Base-by-base conservation (phyloP, 2,888 invertebrate genomes). In the Abrostola tripartita region DNA sequence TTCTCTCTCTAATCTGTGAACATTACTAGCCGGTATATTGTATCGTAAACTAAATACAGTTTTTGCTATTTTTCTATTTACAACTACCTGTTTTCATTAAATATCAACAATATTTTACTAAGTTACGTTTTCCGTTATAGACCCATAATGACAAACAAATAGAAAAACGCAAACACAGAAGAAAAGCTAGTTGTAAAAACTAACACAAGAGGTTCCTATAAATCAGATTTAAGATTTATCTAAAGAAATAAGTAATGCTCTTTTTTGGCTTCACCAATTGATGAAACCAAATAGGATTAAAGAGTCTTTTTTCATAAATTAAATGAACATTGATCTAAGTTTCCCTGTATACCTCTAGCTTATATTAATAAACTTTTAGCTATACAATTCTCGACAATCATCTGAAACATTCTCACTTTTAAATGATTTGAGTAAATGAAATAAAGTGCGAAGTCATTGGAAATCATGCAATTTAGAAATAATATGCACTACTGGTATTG, bases 301-400 rank as follows among this genome's bases (percentile, higher is more conserved):
- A 9, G 9, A 14, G 44, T 12, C 5, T 12, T 14, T 24, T 2
- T 47, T 7, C 12, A 24, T 47, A 47, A 47, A 5, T 41, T 47
- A 47, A 47, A 47, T 47, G 4, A 24, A 47, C 14, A 47, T 47
- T 8, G 44, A 52, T 52, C 41, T 42, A 57, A 51, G 44, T 50
- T 49, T 61, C 65, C 65, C 74, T 74, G 61, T 74, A 59, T 37
- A 61, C 52, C 65, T 54, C 58, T 47, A 52, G 74, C 74, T 68
- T 69, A 65, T 54, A 5, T 47, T 24, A 57, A 61, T 57, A 54
- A 60, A 57, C 37, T 57, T 52, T 52, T 38, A 52, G 57, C 38
- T 58, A 59, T 41, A 57, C 35, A 49, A 14, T 36, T 35, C 24
- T 51, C 24, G 53, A n/a, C 49, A 42, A 38, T 11, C 38, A 49